Evolutionary conservation across 2,797 vertebrate species (phyloP).

Genomic region (Novumbra hubbsi): DNA sequence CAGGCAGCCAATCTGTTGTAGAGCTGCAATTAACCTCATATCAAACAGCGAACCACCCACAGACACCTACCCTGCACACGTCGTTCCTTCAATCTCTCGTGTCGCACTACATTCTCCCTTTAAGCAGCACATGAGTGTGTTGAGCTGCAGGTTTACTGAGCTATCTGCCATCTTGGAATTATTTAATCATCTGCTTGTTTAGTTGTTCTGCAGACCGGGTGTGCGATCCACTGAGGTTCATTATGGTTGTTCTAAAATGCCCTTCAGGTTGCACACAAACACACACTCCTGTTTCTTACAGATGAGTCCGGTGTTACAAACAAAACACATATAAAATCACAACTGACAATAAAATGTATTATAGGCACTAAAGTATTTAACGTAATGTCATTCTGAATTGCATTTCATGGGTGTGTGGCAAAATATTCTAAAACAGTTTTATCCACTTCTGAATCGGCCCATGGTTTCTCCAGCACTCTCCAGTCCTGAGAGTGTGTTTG

Average conservation of each 20-base stretch:
- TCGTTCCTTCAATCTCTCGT: slow-evolving; percentile 18
- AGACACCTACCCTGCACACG: slow-evolving; percentile 17
- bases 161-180: slow-evolving; percentile 45
- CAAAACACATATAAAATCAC: too few species aligned
- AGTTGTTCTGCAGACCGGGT: slow-evolving; percentile 24
- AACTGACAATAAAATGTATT: too few species aligned
- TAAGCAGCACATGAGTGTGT: slow-evolving; percentile 29
- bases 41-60: slow-evolving; percentile 48
- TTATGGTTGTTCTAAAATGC: slow-evolving; percentile 6
- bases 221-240: slow-evolving; percentile 29
- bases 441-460: too few species aligned
- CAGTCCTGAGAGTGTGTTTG: not conserved
- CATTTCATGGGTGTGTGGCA: too few species aligned
- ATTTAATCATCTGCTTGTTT: slow-evolving; percentile 39
- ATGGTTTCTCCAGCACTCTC: not conserved
- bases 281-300: too few species aligned
- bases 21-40: slow-evolving; percentile 57
- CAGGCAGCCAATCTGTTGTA: slow-evolving; percentile 53
- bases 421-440: too few species aligned
- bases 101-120: slow-evolving; percentile 10
- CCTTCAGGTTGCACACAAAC: not conserved
- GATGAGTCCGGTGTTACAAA: too few species aligned
- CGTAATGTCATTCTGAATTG: too few species aligned
- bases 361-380: too few species aligned
- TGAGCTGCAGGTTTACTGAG: slow-evolving; percentile 15